Evolutionary conservation across 1,140 invertebrate species (phyloP), one percentile per base, ranked within the genome.

Genomic region (Drosophila subpulchrella): DNA sequence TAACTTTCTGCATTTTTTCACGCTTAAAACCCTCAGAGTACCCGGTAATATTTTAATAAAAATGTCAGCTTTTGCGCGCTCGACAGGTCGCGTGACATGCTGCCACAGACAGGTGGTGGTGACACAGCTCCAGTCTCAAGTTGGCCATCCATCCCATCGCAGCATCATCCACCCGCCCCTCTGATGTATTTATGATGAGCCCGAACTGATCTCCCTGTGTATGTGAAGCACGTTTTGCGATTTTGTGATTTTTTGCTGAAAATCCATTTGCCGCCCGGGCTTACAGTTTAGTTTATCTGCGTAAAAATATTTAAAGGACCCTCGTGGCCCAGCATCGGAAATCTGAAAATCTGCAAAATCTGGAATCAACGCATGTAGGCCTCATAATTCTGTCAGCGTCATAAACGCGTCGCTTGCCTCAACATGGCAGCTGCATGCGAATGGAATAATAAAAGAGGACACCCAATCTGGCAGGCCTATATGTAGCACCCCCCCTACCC

Each of bases 151-250:
- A 41, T 39, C 8, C 12, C n/a, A 17, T 27, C 11, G 50, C 50
- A 59, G 38, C 66, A 68, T 47, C 51, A 11, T 17, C n/a, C 27
- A 4, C 27, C 27, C 27, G 27, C 27, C 27, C 30, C 15, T n/a
- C 53, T 81, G 88, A 91, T 91, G 83, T 91, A 84, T 91, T 91
- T 91, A 91, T 91, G 89, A 91, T 91, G 74, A 76, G 78, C 58
- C 75, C 53, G 27, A 39, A 39, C 47, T 50, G 55, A 78, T 72
- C 72, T n/a, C 20, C 50, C 27, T 54, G 48, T 34, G 51, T 81
- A 90, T 90, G 88, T 91, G 88, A 81, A 81, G 88, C 88, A 90
- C 88, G 88, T 90, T 91, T 75, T 82, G 66, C 47, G 82, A 89
- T 90, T 86, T 88, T 86, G 83, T 72, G 83, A 86, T 86, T 86